These are phyloP conservation scores for Drosophila pallidifrons DNA, from an alignment of 1,140 invertebrate genomes.

Conservation along the genomic window DNA sequence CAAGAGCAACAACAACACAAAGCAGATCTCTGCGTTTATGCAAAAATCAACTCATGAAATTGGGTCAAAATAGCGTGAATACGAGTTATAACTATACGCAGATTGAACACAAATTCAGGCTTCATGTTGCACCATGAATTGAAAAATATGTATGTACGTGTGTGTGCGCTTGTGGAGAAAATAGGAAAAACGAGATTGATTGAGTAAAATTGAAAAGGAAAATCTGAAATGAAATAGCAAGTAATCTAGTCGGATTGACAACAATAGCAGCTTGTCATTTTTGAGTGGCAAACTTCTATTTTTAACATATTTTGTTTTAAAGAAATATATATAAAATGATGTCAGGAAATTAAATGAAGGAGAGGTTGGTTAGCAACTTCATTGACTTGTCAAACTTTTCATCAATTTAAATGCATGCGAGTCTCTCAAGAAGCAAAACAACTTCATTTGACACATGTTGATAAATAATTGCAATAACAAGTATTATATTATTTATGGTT, in stretches of 20 bases:
- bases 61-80: constrained; percentile 26
- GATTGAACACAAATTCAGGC: constrained; percentile 14
- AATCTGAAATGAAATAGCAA: constrained; percentile 1
- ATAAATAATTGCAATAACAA: constrained; percentile 4
- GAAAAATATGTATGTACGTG: neutral
- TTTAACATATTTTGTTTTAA: neutral
- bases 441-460: neutral
- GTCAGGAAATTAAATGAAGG: too few species aligned
- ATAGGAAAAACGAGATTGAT: neutral
- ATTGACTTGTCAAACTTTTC: neutral
- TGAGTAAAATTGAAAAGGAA: neutral
- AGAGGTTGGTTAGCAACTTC: neutral
- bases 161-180: neutral
- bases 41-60: constrained; percentile 40
- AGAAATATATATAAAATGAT: too few species aligned
- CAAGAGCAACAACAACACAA: constrained; percentile 13
- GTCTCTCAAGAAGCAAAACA: neutral
- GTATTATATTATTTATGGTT: constrained; percentile 21
- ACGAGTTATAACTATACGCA: constrained; percentile 6
- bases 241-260: neutral
- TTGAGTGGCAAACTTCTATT: neutral
- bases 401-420: constrained; percentile 4
- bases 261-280: neutral
- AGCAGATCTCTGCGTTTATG: constrained; percentile 18
- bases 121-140: constrained; percentile 6